Evolutionary conservation across 2,113 vertebrate genomes (phyloP).

Genomic region (Ammodytes dubius): DNA sequence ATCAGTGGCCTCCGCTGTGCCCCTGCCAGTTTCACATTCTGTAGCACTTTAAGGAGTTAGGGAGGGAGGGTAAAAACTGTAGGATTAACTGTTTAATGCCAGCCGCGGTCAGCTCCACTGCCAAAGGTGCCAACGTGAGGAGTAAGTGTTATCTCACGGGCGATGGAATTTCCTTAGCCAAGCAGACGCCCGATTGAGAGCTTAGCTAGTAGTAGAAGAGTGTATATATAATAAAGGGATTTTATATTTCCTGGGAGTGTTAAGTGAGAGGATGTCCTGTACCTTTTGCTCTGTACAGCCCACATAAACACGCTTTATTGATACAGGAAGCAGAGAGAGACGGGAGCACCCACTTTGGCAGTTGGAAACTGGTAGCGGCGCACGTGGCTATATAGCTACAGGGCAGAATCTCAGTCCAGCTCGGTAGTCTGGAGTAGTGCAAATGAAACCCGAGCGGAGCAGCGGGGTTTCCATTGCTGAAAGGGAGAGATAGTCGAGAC

Average conservation of each 20-base stretch:
- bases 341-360: conserved; percentile 6
- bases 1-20: conserved; percentile 62
- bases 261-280: conserved; percentile 64
- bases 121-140: conserved; percentile 55
- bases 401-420: conserved; percentile 11
- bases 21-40: conserved; percentile 67
- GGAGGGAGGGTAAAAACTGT: conserved; percentile 43
- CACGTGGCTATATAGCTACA: background rate
- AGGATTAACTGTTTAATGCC: conserved; percentile 53
- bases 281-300: conserved; percentile 39
- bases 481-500: conserved; percentile 40
- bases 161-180: conserved; percentile 67
- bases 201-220: background rate
- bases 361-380: background rate
- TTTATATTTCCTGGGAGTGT: conserved; percentile 52
- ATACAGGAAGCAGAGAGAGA: conserved; percentile 54
- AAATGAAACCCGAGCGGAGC: conserved; percentile 54
- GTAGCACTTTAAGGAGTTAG: conserved; percentile 43
- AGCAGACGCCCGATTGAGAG: conserved; percentile 20
- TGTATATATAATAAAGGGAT: conserved; percentile 1
- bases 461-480: conserved; percentile 41
- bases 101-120: conserved; percentile 42
- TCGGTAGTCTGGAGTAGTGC: conserved; percentile 22
- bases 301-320: conserved; percentile 61
- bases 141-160: conserved; percentile 62